phyloP scores from a whole-genome alignment of 1,140 invertebrate species.

The Platyscapa corneri region DNA sequence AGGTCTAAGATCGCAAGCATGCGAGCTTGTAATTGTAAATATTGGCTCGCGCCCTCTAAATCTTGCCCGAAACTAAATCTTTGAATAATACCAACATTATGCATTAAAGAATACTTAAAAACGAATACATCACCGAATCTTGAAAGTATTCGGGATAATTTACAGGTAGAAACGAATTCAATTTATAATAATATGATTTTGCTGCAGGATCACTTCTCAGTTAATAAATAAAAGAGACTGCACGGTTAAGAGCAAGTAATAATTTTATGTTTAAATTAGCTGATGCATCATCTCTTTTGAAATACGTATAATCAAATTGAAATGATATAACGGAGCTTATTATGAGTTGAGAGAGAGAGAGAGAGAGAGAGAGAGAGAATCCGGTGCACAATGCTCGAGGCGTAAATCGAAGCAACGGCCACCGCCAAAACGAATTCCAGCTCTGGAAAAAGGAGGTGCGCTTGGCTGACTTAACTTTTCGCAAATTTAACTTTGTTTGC shows the following conservation, averaged over 20 bases:
- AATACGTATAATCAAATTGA: conserved; percentile 22
- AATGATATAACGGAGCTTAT: conserved; percentile 26
- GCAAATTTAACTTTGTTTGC: neutral
- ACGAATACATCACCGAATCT: neutral
- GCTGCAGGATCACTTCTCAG: neutral
- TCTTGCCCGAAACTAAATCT: too few relatives aligned
- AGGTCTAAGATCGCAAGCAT: too few relatives aligned
- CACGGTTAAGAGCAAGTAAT: conserved; percentile 7
- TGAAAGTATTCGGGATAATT: neutral
- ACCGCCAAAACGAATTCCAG: neutral
- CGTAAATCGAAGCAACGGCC: conserved; percentile 1
- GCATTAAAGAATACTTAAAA: neutral
- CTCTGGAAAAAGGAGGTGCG: neutral
- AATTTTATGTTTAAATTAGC: conserved; percentile 30
- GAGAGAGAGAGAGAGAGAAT: neutral
- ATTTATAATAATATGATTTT: conserved; percentile 18
- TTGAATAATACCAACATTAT: neutral
- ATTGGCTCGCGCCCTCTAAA: too few relatives aligned
- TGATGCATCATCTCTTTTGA: conserved; percentile 10
- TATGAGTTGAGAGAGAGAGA: neutral
- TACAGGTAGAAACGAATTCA: neutral
- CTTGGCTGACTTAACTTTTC: neutral
- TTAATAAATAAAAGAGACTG: conserved; percentile 22
- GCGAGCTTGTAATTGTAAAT: too few relatives aligned
- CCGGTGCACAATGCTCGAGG: neutral